phyloP scores from a whole-genome alignment of 2,113 vertebrate genomes.

The Nyctereutes procyonoides region DNA sequence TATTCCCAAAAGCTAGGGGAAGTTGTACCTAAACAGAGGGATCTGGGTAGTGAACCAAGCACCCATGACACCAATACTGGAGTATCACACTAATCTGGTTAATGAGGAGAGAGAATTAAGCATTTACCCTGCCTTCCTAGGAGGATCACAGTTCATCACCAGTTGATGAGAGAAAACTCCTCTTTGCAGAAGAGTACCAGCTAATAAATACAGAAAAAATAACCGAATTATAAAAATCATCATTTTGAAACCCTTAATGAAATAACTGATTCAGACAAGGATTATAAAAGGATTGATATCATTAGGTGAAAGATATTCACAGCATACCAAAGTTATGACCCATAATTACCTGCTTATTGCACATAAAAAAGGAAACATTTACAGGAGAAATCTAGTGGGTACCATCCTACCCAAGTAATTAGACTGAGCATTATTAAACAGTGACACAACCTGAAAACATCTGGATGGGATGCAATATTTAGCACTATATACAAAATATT shows the following conservation, averaged over 20 bases:
- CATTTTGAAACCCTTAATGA: constrained; percentile 36
- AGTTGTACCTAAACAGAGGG: background rate
- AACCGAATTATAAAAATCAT: constrained; percentile 13
- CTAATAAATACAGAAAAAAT: background rate
- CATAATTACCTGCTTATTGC: background rate
- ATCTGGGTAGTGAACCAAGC: background rate
- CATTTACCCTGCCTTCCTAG: background rate
- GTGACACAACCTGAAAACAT: background rate
- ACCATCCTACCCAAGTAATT: constrained; percentile 15
- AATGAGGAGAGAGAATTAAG: background rate
- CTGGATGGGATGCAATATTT: background rate
- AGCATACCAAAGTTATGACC: background rate
- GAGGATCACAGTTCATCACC: background rate
- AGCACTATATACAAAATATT: background rate
- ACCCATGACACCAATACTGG: background rate
- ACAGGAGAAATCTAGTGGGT: background rate
- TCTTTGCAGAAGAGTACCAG: background rate
- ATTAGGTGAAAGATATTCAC: constrained; percentile 15
- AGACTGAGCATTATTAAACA: constrained; percentile 10
- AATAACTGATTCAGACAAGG: constrained; percentile 41
- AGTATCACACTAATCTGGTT: background rate
- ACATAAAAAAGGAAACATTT: constrained; percentile 31
- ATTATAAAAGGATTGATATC: constrained; percentile 54
- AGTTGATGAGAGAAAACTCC: background rate
- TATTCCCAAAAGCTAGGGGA: background rate